Evolutionary conservation across 2,888 invertebrate genomes (phyloP).

Genomic region (Dynastes tityus): DNA sequence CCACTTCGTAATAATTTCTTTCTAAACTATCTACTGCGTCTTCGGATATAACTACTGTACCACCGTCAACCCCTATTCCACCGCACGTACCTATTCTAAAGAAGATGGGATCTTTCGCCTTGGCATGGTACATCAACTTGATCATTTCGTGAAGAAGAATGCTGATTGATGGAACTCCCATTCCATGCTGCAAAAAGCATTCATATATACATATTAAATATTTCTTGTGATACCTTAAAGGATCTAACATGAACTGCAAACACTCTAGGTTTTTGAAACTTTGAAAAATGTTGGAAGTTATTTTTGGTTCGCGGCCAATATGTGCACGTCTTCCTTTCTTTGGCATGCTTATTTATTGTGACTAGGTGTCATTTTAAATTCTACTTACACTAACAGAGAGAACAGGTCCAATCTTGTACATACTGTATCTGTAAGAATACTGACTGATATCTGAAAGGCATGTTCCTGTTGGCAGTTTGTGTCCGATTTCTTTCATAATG

Average conservation of each 20-base stretch:
- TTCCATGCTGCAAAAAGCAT: conserved; percentile 85
- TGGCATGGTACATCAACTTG: conserved; percentile 96
- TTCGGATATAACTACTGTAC: conserved; percentile 94
- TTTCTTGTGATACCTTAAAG: neutral
- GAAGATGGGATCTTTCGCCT: conserved; percentile 89
- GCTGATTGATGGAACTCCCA: conserved; percentile 97
- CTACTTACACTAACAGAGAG: conserved; percentile 86
- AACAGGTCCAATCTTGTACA: conserved; percentile 96
- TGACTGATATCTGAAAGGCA: conserved; percentile 91
- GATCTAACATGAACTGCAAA: too few relatives aligned
- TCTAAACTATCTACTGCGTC: conserved; percentile 92
- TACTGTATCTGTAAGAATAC: conserved; percentile 93
- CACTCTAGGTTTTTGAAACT: too few relatives aligned
- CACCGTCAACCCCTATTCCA: conserved; percentile 92
- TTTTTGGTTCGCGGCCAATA: too few relatives aligned
- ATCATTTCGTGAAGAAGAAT: conserved; percentile 97
- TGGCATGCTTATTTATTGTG: too few relatives aligned
- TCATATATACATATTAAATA: neutral
- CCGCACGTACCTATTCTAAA: conserved; percentile 96
- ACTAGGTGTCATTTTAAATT: too few relatives aligned
- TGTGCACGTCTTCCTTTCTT: too few relatives aligned
- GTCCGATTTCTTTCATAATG: conserved; percentile 91
- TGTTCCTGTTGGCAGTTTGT: conserved; percentile 91
- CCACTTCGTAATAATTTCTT: conserved; percentile 85
- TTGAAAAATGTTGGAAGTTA: too few relatives aligned